Evolutionary conservation across 2,113 vertebrate genomes (phyloP), one percentile per base, ranked within the genome.

Genomic region (Campylorhamphus procurvoides): DNA sequence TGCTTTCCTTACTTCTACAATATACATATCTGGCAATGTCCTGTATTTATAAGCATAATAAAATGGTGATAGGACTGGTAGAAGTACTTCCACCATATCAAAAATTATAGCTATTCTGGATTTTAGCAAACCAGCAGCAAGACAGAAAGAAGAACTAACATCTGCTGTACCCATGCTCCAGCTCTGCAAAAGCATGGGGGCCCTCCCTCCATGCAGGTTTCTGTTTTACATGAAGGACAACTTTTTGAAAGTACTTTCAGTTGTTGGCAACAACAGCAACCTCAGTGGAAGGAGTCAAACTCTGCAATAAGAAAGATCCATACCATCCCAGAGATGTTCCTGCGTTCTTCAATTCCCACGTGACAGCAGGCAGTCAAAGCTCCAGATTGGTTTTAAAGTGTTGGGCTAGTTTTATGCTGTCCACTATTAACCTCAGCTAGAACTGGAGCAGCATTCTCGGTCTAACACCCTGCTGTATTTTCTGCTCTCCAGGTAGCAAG

Each of bases 11-110:
- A 79, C 29, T 93, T 73, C 67, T 62, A 69, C 33, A 66, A n/a
- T 28, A 56, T 4, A 52, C 1, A 0, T 52, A 73, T 9, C 39
- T 53, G 22, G 27, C 18, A 87, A 58, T 3, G 2, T n/a, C 33
- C 37, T 60, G 1, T 63, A 55, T 40, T 66, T 67, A 55, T 15
- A 18, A 77, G 42, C 16, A 59, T 35, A 84, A 72, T 33, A 49
- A 60, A 85, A 85, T 37, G 28, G 12, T 31, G 29, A 78, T 14
- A 84, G 23, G 10, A 69, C 37, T 40, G 9, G 5, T 12, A 63
- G 33, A 7, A 49, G 8, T 46, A 62, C 15, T 42, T 91, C n/a
- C 13, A 64, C 68, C 47, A 22, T 7, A 82, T 49, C 42, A 59
- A 8, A 56, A 87, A 52, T 89, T 75, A 58, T 56, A 29, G 60